Conservation (phyloP, 2,113 vertebrate species). For the Malurus cyaneus region DNA sequence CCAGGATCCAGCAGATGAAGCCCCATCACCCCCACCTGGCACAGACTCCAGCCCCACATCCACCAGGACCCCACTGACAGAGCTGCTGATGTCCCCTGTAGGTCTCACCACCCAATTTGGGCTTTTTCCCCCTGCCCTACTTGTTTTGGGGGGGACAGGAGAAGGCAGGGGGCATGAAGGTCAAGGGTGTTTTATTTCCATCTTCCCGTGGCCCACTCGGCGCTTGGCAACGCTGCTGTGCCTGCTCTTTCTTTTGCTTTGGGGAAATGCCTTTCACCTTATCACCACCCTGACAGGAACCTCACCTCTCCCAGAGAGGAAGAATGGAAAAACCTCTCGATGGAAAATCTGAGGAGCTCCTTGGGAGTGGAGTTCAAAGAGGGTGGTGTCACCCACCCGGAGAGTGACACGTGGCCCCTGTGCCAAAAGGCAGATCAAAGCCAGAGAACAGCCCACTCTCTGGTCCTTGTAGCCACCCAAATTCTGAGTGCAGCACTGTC, state of each 20-base stretch:
- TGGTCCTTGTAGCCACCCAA: background rate
- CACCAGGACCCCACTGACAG: background rate
- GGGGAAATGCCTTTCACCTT: constrained; percentile 25
- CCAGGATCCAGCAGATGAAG: background rate
- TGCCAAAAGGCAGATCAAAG: constrained; percentile 1
- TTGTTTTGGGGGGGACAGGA: background rate
- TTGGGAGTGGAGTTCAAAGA: background rate
- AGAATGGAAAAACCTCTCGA: background rate
- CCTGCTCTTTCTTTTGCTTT: background rate
- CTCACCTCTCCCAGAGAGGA: background rate
- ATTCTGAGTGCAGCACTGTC: background rate
- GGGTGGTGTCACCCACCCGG: background rate
- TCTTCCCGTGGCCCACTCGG: background rate
- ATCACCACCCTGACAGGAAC: background rate
- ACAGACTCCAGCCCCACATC: background rate
- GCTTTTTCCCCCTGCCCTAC: background rate
- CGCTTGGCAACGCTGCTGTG: background rate
- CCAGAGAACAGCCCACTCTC: background rate
- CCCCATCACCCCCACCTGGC: background rate
- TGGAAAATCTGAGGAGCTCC: constrained; percentile 23
- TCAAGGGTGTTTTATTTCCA: background rate
- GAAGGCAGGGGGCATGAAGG: rapidly evolving
- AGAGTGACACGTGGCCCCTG: background rate
- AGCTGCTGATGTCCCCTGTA: background rate
- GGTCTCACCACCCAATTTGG: background rate